Evolutionary conservation across 2,113 vertebrate species (phyloP).

Genomic region (Carlito syrichta): DNA sequence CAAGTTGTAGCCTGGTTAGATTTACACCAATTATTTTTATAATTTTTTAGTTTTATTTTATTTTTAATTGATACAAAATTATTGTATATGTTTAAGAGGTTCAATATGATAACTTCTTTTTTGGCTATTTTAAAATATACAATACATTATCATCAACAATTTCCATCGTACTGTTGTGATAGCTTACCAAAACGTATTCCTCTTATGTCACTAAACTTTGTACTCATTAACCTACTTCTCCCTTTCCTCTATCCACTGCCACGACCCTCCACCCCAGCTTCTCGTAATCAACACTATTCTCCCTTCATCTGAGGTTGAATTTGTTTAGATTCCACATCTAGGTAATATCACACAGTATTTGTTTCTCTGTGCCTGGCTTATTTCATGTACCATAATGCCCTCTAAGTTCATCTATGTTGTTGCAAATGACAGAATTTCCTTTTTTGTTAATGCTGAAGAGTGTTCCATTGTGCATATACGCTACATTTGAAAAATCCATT

Average conservation of each 20-base stretch:
- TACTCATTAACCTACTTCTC: neutral
- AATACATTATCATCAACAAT: neutral
- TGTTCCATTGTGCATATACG: neutral
- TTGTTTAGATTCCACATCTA: neutral
- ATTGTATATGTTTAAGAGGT: neutral
- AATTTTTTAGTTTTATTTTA: neutral
- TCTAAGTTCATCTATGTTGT: neutral
- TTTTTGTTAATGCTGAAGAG: neutral
- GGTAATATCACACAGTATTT: neutral
- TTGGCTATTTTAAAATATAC: neutral
- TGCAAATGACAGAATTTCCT: neutral
- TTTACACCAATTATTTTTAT: neutral
- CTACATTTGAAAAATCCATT: neutral
- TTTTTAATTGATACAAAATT: neutral
- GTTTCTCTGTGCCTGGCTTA: neutral
- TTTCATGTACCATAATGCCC: neutral
- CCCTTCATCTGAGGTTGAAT: neutral
- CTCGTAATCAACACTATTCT: neutral
- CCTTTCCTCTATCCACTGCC: neutral
- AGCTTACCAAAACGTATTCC: neutral
- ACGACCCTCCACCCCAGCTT: neutral
- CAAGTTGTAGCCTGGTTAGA: neutral
- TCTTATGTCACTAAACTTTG: neutral
- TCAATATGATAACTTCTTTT: neutral
- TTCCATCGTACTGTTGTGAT: neutral